These are phyloP conservation scores for Colostygia pectinataria DNA, from an alignment of 2,888 invertebrate species.

Conservation along the genomic window DNA sequence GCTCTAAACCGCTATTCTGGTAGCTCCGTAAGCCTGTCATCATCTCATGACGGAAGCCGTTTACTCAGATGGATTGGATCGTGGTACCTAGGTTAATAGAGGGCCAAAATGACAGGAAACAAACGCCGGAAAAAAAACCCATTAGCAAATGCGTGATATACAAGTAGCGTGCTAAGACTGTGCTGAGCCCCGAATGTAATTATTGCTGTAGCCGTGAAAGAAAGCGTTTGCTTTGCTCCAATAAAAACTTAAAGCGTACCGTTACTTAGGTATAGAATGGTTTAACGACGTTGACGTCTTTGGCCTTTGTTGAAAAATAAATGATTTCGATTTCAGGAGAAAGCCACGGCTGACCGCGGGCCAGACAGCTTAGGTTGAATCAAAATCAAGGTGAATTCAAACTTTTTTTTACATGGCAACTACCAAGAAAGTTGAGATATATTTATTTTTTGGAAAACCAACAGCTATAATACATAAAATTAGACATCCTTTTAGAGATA, in stretches of 20 bases:
- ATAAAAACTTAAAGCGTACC: conserved; percentile 65
- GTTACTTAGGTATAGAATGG: conserved; percentile 46
- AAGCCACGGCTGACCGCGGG: too few relatives aligned
- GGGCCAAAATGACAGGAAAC: conserved; percentile 23
- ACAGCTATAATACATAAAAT: too few relatives aligned
- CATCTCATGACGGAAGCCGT: conserved; percentile 1
- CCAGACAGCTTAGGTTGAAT: too few relatives aligned
- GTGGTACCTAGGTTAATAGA: not conserved
- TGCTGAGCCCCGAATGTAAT: conserved; percentile 9
- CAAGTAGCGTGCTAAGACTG: conserved; percentile 15
- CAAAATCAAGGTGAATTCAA: too few relatives aligned
- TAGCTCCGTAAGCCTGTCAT: conserved; percentile 1
- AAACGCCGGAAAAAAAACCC: conserved; percentile 11
- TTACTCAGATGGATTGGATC: conserved; percentile 1
- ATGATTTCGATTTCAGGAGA: conserved; percentile 33
- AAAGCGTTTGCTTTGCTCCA: conserved; percentile 69
- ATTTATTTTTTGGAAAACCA: too few relatives aligned
- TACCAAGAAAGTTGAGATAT: too few relatives aligned
- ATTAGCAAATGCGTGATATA: conserved; percentile 11
- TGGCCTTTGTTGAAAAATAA: conserved; percentile 35
- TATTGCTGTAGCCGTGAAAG: conserved; percentile 49
- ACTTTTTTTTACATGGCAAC: too few relatives aligned
- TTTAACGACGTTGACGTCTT: conserved; percentile 12
- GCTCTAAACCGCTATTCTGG: too few relatives aligned
- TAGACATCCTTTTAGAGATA: too few relatives aligned